Percentiles rank a stretch among this genome's conserved stretches.
Evolutionary conservation across 2,888 invertebrate species (phyloP).

Genomic region (Axea sp.): DNA sequence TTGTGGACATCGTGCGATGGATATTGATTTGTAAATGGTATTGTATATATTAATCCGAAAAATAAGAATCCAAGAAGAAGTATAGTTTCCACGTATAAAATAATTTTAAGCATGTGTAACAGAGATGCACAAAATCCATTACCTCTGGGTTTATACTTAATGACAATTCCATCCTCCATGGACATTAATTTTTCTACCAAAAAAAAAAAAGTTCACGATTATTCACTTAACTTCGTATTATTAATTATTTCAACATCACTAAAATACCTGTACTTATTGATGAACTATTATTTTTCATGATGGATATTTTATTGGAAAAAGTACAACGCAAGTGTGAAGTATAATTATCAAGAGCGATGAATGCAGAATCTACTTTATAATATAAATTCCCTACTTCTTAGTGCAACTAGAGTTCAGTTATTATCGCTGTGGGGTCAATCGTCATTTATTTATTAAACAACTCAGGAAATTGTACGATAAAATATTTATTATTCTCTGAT

Average conservation of each 20-base stretch:
- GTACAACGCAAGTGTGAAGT: neutral
- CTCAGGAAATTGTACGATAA: neutral
- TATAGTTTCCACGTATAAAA: slow-evolving; percentile 29
- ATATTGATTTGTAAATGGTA: too few species aligned
- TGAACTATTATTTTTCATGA: slow-evolving; percentile 3
- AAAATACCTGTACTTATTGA: slow-evolving; percentile 17
- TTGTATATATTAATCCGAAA: neutral
- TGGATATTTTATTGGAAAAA: neutral
- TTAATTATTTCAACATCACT: neutral
- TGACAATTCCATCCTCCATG: slow-evolving; percentile 20
- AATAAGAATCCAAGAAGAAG: slow-evolving; percentile 14
- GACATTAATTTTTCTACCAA: slow-evolving; percentile 31
- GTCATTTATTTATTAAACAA: slow-evolving; percentile 26
- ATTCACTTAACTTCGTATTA: neutral
- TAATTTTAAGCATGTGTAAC: slow-evolving; percentile 16
- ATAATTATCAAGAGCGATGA: slow-evolving; percentile 5
- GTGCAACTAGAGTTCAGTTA: slow-evolving; percentile 26
- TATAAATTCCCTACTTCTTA: slow-evolving; percentile 43
- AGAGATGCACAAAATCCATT: neutral
- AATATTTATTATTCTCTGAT: neutral
- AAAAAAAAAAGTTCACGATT: neutral
- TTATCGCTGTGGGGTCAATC: slow-evolving; percentile 32
- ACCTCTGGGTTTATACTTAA: neutral
- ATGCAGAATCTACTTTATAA: slow-evolving; percentile 41
- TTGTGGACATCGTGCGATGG: too few species aligned